Evolutionary conservation across 2,797 vertebrate species (phyloP).

Genomic region (Malurus leucopterus): DNA sequence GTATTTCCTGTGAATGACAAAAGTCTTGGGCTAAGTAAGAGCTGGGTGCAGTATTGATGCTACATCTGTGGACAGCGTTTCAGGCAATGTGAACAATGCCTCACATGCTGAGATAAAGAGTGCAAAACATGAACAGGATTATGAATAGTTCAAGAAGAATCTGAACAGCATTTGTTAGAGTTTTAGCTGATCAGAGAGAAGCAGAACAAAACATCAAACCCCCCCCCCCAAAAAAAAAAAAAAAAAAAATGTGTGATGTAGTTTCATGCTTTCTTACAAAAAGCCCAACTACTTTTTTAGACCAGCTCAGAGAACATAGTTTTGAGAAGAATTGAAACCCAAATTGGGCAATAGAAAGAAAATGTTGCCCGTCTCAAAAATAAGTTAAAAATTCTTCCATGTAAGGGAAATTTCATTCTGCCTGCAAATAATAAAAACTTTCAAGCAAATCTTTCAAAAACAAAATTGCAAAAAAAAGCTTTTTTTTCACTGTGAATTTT

Average conservation of each 20-base stretch:
- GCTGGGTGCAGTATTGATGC: background rate
- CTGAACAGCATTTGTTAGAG: background rate
- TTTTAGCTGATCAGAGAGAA: background rate
- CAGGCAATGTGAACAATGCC: background rate
- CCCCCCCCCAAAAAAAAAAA: no score
- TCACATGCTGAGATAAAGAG: background rate
- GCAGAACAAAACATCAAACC: background rate
- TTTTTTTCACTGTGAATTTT: background rate
- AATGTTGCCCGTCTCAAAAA: background rate
- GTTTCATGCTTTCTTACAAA: background rate
- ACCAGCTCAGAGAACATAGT: background rate
- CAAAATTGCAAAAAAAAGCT: background rate
- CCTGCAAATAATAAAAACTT: background rate
- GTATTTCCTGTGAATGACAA: conserved; percentile 28
- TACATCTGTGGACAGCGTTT: conserved; percentile 24
- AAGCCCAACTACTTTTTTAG: background rate
- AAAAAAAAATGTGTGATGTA: background rate
- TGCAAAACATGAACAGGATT: background rate
- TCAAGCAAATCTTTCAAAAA: background rate
- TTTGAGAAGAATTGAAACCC: background rate
- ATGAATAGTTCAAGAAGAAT: background rate
- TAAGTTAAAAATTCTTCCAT: background rate
- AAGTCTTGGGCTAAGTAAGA: background rate
- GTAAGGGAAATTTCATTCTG: background rate
- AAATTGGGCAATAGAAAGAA: background rate